phyloP scores from a whole-genome alignment of 2,797 vertebrate species.

The Agapornis canus region DNA sequence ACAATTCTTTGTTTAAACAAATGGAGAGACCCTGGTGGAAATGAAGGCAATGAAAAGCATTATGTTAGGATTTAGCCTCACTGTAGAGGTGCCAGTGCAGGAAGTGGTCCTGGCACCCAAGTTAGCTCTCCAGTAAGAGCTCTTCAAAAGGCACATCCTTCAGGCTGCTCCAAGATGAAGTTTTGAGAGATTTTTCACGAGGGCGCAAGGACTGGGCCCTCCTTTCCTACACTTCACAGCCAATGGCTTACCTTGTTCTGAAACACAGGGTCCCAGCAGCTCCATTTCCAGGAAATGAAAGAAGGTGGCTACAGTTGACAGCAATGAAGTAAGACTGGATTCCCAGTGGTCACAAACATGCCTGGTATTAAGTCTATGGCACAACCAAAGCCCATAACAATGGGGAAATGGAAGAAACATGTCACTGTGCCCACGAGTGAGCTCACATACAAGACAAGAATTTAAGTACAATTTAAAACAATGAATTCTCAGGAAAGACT shows the following conservation, averaged over 20 bases:
- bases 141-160: neutral
- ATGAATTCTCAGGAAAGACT: neutral
- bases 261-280: neutral
- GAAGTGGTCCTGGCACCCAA: neutral
- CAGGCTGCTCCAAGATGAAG: neutral
- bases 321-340: neutral
- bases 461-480: neutral
- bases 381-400: neutral
- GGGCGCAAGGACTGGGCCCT: neutral
- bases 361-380: neutral
- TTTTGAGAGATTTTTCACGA: neutral
- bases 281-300: neutral
- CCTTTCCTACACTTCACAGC: neutral
- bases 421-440: neutral
- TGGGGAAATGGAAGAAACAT: neutral
- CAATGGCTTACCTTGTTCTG: neutral
- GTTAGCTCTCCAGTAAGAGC: neutral
- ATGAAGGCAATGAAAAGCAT: neutral
- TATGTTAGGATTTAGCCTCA: neutral
- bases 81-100: neutral
- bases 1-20: neutral
- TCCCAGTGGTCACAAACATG: fast-evolving
- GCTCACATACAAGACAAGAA: neutral
- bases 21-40: neutral
- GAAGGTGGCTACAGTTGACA: neutral